Percentiles rank a stretch among this genome's conserved stretches.
phyloP scores from a whole-genome alignment of 1,140 invertebrate genomes.

The Hypothenemus hampei region DNA sequence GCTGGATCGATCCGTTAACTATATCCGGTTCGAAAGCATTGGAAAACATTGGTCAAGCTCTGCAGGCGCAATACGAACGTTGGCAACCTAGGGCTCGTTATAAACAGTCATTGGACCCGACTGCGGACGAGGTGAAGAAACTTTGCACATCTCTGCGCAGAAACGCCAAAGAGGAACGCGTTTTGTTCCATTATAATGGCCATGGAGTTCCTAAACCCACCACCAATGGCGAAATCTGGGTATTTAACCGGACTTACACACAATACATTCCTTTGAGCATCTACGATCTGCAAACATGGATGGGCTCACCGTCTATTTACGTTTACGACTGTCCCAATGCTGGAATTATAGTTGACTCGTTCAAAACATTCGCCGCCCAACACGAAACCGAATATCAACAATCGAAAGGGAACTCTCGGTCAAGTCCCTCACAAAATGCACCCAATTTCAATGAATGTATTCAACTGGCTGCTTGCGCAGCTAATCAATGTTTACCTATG shows the following conservation, averaged over 20 bases:
- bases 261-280: constrained; percentile 99
- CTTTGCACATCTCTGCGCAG: constrained; percentile 90
- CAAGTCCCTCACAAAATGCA: constrained; percentile 18
- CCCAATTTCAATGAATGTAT: constrained; percentile 84
- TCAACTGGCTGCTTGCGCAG: constrained; percentile 90
- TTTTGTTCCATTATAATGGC: constrained; percentile 99
- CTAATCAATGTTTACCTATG: constrained; percentile 91
- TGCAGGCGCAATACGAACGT: constrained; percentile 95
- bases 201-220: constrained; percentile 99
- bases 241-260: constrained; percentile 96
- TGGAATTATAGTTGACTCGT: constrained; percentile 90
- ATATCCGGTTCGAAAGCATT: constrained; percentile 90
- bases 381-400: constrained; percentile 74
- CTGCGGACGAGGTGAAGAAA: constrained; percentile 97
- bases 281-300: constrained; percentile 98
- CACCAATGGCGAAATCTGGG: constrained; percentile 98
- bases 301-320: constrained; percentile 97
- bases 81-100: constrained; percentile 88
- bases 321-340: constrained; percentile 99
- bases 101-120: constrained; percentile 87
- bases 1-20: constrained; percentile 91
- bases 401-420: constrained; percentile 6
- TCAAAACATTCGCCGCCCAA: constrained; percentile 87
- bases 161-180: constrained; percentile 98
- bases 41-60: constrained; percentile 83